phyloP scores from a whole-genome alignment of 2,797 vertebrate species.

The Pipistrellus kuhlii region DNA sequence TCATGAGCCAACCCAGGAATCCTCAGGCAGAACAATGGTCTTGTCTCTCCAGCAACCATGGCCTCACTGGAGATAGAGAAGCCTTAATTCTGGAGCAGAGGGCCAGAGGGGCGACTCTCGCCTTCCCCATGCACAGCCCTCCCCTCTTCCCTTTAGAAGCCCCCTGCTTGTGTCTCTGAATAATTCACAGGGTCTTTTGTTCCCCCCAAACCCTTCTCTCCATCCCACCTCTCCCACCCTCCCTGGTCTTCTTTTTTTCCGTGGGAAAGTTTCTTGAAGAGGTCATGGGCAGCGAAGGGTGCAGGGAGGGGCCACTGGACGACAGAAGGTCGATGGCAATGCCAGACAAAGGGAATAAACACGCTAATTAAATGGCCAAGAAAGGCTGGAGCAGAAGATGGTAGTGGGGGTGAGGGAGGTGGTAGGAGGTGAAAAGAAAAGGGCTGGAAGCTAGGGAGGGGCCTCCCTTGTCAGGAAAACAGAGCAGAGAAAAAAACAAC shows the following conservation, averaged over 20 bases:
- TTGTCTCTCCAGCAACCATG: constrained; percentile 78
- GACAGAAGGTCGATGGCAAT: constrained; percentile 84
- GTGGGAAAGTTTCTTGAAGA: constrained; percentile 86
- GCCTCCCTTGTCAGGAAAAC: constrained; percentile 61
- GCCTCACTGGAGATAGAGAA: constrained; percentile 75
- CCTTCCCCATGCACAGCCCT: background rate
- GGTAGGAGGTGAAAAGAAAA: constrained; percentile 68
- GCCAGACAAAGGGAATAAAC: constrained; percentile 85
- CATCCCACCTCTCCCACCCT: constrained; percentile 62
- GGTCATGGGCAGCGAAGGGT: constrained; percentile 78
- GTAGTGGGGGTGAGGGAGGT: constrained; percentile 24
- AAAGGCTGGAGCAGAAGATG: constrained; percentile 60
- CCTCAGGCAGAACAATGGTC: constrained; percentile 75
- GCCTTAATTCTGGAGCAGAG: constrained; percentile 53
- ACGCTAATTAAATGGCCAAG: constrained; percentile 81
- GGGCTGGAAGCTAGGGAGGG: constrained; percentile 30
- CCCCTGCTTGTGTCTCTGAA: constrained; percentile 78
- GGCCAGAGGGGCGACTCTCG: background rate
- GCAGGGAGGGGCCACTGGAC: constrained; percentile 67
- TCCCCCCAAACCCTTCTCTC: constrained; percentile 52
- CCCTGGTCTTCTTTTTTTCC: constrained; percentile 77
- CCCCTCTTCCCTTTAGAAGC: constrained; percentile 82
- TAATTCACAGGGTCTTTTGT: constrained; percentile 86
- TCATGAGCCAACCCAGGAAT: constrained; percentile 1
- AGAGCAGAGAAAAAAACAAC: constrained; percentile 52